A percentile compares a stretch with the other conserved stretches of the same genome.
phyloP scores from a whole-genome alignment of 2,113 vertebrate genomes.

The Gallinago undulata region DNA sequence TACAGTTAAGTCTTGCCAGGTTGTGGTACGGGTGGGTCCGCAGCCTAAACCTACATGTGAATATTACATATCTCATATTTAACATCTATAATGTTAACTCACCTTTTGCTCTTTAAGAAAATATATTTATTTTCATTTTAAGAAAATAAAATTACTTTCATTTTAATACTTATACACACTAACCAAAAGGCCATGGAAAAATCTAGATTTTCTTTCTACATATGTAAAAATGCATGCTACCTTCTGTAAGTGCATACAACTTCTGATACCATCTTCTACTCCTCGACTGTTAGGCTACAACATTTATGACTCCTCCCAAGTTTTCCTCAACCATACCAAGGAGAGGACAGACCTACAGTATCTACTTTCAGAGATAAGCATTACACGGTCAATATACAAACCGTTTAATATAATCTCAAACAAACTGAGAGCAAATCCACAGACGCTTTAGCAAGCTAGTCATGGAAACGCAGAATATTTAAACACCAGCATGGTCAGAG shows the following conservation, averaged over 20 bases:
- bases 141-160: not conserved
- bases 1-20: not conserved
- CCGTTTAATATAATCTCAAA: not conserved
- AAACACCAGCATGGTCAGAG: constrained; percentile 24
- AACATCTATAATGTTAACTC: not conserved
- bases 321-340: not conserved
- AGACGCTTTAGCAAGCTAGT: not conserved
- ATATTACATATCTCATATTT: not conserved
- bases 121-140: not conserved
- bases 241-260: not conserved
- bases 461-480: not conserved
- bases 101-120: not conserved
- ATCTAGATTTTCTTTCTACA: not conserved
- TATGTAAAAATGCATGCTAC: not conserved
- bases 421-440: not conserved
- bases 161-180: not conserved
- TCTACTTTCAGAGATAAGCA: not conserved
- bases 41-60: not conserved
- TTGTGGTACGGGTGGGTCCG: not conserved
- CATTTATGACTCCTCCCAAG: not conserved
- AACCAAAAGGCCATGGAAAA: not conserved
- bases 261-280: not conserved
- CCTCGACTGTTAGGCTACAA: not conserved
- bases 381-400: not conserved
- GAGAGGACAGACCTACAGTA: not conserved